phyloP scores from a whole-genome alignment of 1,140 invertebrate genomes.

The Elymnias hypermnestra region DNA sequence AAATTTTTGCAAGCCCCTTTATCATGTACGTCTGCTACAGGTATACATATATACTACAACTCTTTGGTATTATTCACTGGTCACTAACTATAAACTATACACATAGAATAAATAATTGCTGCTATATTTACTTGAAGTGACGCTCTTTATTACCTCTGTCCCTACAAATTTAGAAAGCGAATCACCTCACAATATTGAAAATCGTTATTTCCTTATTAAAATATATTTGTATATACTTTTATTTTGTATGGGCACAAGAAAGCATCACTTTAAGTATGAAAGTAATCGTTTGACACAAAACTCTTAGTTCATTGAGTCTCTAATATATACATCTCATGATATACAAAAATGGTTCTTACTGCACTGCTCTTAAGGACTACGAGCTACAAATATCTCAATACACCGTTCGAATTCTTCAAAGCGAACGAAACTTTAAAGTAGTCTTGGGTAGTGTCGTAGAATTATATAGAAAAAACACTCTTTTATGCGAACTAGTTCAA shows the following conservation, averaged over 20 bases:
- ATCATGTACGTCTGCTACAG: slow-evolving; percentile 12
- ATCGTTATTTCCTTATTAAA: too few relatives aligned
- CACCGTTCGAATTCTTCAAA: too few relatives aligned
- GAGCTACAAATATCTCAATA: slow-evolving; percentile 3
- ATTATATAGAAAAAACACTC: too few relatives aligned
- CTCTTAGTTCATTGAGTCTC: slow-evolving; percentile 15
- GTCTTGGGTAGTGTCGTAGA: too few relatives aligned
- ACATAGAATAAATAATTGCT: slow-evolving; percentile 40
- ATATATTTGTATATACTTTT: too few relatives aligned
- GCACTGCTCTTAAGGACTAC: not conserved
- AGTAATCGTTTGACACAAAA: slow-evolving; percentile 20
- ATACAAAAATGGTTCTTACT: slow-evolving; percentile 3
- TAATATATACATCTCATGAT: slow-evolving; percentile 19
- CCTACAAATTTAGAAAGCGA: too few relatives aligned
- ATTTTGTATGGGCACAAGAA: too few relatives aligned
- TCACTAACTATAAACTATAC: slow-evolving; percentile 51
- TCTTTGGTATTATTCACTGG: slow-evolving; percentile 70
- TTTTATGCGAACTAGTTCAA: too few relatives aligned
- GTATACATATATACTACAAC: slow-evolving; percentile 23
- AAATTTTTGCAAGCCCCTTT: slow-evolving; percentile 23
- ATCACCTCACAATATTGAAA: too few relatives aligned
- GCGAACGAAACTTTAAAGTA: too few relatives aligned
- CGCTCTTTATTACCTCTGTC: too few relatives aligned
- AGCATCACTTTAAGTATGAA: too few relatives aligned
- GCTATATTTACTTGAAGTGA: slow-evolving; percentile 34